These are phyloP conservation scores for Marcusenius ussheri DNA, from an alignment of 2,113 vertebrate species.

Conservation along the genomic window DNA sequence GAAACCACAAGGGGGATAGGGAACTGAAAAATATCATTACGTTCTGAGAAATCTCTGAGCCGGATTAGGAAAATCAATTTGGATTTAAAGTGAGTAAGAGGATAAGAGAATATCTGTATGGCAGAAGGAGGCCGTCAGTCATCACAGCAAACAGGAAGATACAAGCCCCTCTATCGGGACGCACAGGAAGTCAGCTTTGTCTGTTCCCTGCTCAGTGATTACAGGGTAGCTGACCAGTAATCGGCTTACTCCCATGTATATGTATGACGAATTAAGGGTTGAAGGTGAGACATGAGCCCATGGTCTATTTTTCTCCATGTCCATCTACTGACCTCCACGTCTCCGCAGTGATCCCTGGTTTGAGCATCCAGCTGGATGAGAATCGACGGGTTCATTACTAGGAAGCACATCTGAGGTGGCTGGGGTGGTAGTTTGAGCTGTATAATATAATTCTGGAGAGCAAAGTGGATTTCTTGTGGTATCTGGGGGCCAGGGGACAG, in stretches of 20 bases:
- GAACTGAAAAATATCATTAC: conserved; percentile 32
- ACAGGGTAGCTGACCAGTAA: background rate
- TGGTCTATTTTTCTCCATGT: background rate
- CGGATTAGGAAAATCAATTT: conserved; percentile 38
- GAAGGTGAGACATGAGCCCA: background rate
- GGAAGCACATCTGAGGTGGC: background rate
- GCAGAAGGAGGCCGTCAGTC: conserved; percentile 22
- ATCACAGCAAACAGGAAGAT: conserved; percentile 20
- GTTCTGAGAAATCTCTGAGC: conserved; percentile 31
- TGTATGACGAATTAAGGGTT: background rate
- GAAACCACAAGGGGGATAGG: conserved; percentile 1
- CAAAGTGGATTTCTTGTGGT: background rate
- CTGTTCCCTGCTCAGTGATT: background rate
- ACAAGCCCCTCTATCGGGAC: background rate
- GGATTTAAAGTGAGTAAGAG: conserved; percentile 30
- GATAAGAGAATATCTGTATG: conserved; percentile 29
- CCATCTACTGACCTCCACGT: background rate
- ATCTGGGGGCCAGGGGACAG: background rate
- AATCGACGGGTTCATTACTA: background rate
- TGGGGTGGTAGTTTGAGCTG: background rate
- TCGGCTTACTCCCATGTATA: background rate
- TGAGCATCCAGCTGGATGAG: background rate
- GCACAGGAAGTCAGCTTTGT: background rate
- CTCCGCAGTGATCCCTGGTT: background rate
- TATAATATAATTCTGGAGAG: background rate